These are phyloP conservation scores for Troilus luridus DNA, from an alignment of 2,888 invertebrate species.

Conservation along the genomic window DNA sequence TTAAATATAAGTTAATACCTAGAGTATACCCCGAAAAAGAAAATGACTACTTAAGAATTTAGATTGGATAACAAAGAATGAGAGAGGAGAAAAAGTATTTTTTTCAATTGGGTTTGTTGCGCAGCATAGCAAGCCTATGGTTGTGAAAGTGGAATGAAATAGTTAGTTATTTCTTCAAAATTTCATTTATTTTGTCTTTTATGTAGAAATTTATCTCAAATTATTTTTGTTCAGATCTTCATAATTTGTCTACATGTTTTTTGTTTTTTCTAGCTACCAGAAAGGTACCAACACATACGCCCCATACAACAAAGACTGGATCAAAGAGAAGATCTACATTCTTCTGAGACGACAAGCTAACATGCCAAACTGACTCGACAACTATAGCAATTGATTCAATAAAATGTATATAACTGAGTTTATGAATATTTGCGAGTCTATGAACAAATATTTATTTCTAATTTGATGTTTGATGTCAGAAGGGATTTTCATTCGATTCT, in stretches of 20 bases:
- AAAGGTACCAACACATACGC: slow-evolving; percentile 96
- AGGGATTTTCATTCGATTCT: background rate
- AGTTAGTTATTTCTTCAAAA: no score
- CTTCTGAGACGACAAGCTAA: slow-evolving; percentile 90
- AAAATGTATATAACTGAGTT: slow-evolving; percentile 36
- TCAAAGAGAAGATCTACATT: slow-evolving; percentile 98
- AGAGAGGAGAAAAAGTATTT: no score
- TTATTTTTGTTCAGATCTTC: no score
- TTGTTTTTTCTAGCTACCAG: slow-evolving; percentile 75
- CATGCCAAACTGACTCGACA: slow-evolving; percentile 69
- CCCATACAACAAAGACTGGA: slow-evolving; percentile 99
- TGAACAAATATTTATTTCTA: slow-evolving; percentile 26
- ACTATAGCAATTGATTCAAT: background rate
- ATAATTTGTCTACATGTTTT: background rate
- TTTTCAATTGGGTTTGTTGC: no score
- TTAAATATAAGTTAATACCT: no score
- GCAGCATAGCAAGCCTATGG: no score
- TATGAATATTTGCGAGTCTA: background rate
- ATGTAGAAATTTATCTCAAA: no score
- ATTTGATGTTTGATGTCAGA: slow-evolving; percentile 5
- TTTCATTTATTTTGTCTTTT: no score
- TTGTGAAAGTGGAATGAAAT: no score
- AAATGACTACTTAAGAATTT: no score
- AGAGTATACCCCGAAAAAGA: no score
- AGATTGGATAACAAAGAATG: no score